phyloP scores from a whole-genome alignment of 2,797 vertebrate genomes.

The Forpus xanthops region DNA sequence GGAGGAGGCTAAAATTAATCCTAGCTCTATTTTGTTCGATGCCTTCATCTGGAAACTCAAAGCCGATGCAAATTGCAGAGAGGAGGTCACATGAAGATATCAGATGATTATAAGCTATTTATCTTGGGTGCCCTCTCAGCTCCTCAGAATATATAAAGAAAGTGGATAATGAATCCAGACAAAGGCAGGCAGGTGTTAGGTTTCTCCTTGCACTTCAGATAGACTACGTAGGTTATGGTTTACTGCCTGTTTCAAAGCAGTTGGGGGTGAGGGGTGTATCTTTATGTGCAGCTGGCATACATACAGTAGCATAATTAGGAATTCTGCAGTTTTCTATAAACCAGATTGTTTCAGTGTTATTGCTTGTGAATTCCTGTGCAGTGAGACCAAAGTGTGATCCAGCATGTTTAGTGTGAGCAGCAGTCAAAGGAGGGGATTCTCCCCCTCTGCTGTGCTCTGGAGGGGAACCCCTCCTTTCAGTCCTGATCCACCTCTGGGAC shows the following conservation, averaged over 20 bases:
- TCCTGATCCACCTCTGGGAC: neutral
- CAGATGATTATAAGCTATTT: slow-evolving; percentile 17
- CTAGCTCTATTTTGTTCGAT: neutral
- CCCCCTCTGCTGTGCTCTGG: neutral
- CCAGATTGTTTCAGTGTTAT: neutral
- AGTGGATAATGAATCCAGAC: neutral
- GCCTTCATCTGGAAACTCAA: slow-evolving; percentile 9
- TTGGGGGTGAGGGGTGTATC: neutral
- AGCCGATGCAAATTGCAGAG: slow-evolving; percentile 7
- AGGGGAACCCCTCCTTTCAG: neutral
- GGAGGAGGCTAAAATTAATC: slow-evolving; percentile 51
- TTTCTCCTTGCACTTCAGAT: neutral
- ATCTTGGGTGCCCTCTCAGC: slow-evolving; percentile 7
- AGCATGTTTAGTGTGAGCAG: neutral
- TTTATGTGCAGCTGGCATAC: neutral
- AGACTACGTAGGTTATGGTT: neutral
- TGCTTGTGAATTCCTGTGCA: neutral
- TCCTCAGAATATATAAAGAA: neutral
- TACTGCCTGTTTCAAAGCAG: neutral
- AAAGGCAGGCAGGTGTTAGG: neutral
- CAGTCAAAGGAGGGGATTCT: neutral
- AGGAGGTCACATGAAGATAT: slow-evolving; percentile 31
- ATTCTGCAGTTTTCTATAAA: neutral
- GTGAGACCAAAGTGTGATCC: neutral
- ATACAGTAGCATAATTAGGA: neutral